Evolutionary conservation across 1,140 invertebrate species (phyloP).

Genomic region (Drosophila busckii): DNA sequence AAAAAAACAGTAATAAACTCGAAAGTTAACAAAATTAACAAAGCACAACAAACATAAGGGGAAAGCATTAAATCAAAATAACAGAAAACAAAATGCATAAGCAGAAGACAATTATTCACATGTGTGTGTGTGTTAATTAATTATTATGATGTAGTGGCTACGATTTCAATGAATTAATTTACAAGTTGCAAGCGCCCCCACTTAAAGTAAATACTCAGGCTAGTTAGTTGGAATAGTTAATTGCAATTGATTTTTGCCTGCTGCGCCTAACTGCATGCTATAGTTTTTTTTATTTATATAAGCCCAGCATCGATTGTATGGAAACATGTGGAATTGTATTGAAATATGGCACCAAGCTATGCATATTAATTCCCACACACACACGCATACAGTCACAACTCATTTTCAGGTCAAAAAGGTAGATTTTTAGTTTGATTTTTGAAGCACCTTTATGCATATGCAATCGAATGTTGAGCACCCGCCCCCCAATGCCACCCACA

Average conservation of each 20-base stretch:
- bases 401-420: background rate
- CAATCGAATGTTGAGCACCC: constrained; percentile 40
- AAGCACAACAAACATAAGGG: constrained; percentile 30
- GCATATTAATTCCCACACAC: background rate
- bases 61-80: constrained; percentile 10
- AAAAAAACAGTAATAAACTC: constrained; percentile 32
- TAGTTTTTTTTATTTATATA: background rate
- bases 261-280: too few species aligned
- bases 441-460: constrained; percentile 19
- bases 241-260: too few species aligned
- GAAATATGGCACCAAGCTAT: background rate
- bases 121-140: too few species aligned
- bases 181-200: too few species aligned
- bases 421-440: constrained; percentile 8
- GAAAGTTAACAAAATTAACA: constrained; percentile 17
- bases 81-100: constrained; percentile 9
- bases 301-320: constrained; percentile 10
- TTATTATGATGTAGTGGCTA: too few species aligned
- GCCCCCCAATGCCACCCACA: constrained; percentile 64
- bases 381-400: background rate
- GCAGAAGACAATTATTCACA: too few species aligned
- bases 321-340: too few species aligned
- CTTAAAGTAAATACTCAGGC: too few species aligned
- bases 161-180: too few species aligned
- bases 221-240: too few species aligned